A percentile compares a stretch with the other conserved stretches of the same genome.
Conservation (phyloP, 2,888 invertebrate genomes). For the Chrysina gloriosa region DNA sequence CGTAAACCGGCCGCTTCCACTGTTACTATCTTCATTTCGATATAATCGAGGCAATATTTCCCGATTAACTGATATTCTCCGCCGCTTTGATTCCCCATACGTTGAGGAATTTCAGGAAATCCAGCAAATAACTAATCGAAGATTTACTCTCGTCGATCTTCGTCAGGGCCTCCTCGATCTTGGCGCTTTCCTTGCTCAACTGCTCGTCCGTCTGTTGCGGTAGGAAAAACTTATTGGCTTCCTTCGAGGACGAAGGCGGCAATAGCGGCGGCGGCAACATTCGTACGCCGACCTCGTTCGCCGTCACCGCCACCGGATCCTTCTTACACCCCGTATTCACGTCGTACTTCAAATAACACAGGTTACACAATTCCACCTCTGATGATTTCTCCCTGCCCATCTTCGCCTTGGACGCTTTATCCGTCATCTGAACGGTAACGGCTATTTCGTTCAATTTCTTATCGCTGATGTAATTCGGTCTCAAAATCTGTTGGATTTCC, state of each 20-base stretch:
- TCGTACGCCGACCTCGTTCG: no score
- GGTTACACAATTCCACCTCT: not conserved
- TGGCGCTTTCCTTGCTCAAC: constrained; percentile 35
- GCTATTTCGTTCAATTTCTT: constrained; percentile 34
- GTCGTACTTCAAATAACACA: not conserved
- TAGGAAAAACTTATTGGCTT: constrained; percentile 7
- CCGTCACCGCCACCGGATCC: not conserved
- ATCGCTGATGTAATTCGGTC: constrained; percentile 32
- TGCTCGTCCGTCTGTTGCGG: constrained; percentile 38
- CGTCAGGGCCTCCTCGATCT: constrained; percentile 39
- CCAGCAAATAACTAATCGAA: constrained; percentile 15
- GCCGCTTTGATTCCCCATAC: constrained; percentile 11
- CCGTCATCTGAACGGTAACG: not conserved
- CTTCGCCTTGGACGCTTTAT: not conserved
- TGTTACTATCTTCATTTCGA: not conserved
- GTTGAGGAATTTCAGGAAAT: constrained; percentile 36
- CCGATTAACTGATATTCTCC: constrained; percentile 16
- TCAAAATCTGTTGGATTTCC: constrained; percentile 49
- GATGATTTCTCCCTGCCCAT: constrained; percentile 3
- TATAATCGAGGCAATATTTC: not conserved
- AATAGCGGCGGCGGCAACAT: no score
- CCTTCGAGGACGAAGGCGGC: no score
- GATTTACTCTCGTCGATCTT: constrained; percentile 19
- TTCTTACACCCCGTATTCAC: not conserved
- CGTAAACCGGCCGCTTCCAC: no score